These are phyloP conservation scores for Belgica antarctica DNA, from an alignment of 2,888 invertebrate species.

Conservation along the genomic window DNA sequence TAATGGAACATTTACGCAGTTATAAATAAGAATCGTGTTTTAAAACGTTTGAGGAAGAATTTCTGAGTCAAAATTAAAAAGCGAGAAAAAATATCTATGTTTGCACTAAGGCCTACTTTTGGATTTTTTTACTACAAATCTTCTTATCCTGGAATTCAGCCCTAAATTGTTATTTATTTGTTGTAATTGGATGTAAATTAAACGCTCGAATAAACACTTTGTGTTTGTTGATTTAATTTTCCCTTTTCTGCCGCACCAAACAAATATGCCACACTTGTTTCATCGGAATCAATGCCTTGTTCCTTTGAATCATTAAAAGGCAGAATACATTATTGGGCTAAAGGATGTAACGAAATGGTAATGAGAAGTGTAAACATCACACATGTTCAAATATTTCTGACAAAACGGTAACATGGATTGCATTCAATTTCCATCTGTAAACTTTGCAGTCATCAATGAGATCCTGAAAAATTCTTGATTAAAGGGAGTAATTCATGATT, in stretches of 20 bases:
- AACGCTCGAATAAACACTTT: constrained; percentile 8
- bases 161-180: no score
- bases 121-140: no score
- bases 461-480: background rate
- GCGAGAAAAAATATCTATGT: no score
- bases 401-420: constrained; percentile 1
- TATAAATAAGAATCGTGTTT: no score
- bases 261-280: constrained; percentile 9
- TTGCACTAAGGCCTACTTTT: no score
- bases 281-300: background rate
- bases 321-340: background rate
- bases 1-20: no score
- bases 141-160: no score
- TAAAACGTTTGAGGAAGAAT: no score
- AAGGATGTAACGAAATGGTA: constrained; percentile 22
- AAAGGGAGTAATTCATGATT: background rate
- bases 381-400: constrained; percentile 33
- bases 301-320: constrained; percentile 26
- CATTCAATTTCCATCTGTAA: constrained; percentile 18
- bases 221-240: constrained; percentile 20
- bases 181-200: constrained; percentile 34
- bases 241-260: background rate
- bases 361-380: constrained; percentile 25
- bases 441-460: background rate
- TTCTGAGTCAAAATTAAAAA: no score